These are phyloP conservation scores for Drosophila carrolli DNA, from an alignment of 1,140 invertebrate genomes.

Conservation along the genomic window DNA sequence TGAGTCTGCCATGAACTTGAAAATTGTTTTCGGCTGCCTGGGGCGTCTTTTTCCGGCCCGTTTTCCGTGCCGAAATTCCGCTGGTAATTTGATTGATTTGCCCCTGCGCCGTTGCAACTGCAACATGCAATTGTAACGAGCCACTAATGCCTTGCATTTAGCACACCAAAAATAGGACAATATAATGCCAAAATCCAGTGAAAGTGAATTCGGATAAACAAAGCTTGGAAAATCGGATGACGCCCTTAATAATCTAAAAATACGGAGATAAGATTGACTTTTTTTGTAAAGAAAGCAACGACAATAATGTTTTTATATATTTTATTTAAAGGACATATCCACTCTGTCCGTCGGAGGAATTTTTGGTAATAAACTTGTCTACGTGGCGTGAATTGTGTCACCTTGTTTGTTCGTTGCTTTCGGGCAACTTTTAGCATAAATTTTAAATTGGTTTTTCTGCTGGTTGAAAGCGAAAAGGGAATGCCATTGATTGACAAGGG, in stretches of 20 bases:
- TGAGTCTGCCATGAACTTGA: conserved; percentile 68
- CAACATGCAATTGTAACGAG: conserved; percentile 80
- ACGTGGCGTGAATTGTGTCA: conserved; percentile 46
- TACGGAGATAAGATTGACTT: conserved; percentile 13
- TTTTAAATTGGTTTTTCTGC: conserved; percentile 40
- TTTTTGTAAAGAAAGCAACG: not conserved
- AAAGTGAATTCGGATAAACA: conserved; percentile 42
- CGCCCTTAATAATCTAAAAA: conserved; percentile 43
- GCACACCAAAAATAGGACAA: conserved; percentile 50
- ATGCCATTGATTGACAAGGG: conserved; percentile 57
- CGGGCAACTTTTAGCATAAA: conserved; percentile 28
- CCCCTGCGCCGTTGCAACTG: conserved; percentile 51
- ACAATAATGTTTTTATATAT: too few relatives aligned
- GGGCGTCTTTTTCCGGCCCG: conserved; percentile 18
- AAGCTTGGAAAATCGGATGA: conserved; percentile 18
- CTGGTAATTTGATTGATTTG: conserved; percentile 80
- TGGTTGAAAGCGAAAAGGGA: conserved; percentile 52
- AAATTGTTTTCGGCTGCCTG: conserved; percentile 36
- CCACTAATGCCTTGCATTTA: conserved; percentile 77
- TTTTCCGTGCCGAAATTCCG: conserved; percentile 50
- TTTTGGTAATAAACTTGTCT: conserved; percentile 50
- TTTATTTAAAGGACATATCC: too few relatives aligned
- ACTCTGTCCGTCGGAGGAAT: conserved; percentile 39
- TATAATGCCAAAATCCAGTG: conserved; percentile 8
- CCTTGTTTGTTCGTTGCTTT: conserved; percentile 15